phyloP scores from a whole-genome alignment of 2,888 invertebrate genomes.

The Protophormia terraenovae region DNA sequence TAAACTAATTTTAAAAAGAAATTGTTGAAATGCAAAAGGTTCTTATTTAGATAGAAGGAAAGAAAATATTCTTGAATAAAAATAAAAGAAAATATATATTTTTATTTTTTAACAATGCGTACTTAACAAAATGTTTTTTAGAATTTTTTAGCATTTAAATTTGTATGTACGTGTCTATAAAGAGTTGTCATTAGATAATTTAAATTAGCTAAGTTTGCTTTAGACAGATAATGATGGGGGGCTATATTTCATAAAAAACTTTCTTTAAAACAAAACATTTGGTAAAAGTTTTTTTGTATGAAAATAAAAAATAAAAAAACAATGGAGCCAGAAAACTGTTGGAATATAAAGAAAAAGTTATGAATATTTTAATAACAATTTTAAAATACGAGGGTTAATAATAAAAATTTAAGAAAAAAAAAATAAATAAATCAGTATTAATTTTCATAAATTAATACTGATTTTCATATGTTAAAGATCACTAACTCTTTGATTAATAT shows the following conservation, averaged over 20 bases:
- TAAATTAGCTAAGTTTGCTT: conserved; percentile 1
- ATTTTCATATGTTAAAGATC: too few relatives aligned
- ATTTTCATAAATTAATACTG: too few relatives aligned
- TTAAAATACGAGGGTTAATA: too few relatives aligned
- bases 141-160: neutral
- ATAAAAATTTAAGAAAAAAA: too few relatives aligned
- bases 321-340: too few relatives aligned
- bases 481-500: too few relatives aligned
- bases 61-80: neutral
- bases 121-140: neutral
- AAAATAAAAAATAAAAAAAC: too few relatives aligned
- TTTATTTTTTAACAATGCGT: neutral
- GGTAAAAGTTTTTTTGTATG: neutral
- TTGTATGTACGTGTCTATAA: neutral
- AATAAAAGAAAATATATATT: conserved; percentile 3
- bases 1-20: conserved; percentile 2
- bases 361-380: too few relatives aligned
- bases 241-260: neutral
- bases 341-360: too few relatives aligned
- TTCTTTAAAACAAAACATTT: neutral
- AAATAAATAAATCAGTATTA: too few relatives aligned
- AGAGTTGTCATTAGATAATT: neutral
- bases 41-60: neutral
- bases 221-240: neutral
- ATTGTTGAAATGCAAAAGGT: neutral